Conservation (phyloP, 2,888 invertebrate genomes). For the Ectropis crepuscularia region DNA sequence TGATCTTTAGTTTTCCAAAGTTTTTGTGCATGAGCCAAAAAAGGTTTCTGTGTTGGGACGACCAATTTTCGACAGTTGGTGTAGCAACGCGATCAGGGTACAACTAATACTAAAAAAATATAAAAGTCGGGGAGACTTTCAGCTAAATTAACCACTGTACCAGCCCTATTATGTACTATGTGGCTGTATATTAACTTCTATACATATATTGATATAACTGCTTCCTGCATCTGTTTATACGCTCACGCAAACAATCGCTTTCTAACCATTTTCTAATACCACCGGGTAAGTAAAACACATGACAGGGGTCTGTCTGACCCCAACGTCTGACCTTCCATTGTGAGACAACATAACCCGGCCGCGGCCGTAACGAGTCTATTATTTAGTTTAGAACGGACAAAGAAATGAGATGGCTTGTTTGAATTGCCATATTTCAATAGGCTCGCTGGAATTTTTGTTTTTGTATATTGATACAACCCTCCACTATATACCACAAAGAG, state of each 20-base stretch:
- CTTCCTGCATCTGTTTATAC: background rate
- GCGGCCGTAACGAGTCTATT: constrained; percentile 10
- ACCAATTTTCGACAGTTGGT: too few species aligned
- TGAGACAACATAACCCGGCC: constrained; percentile 11
- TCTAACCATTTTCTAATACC: constrained; percentile 8
- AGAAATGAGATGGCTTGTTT: background rate
- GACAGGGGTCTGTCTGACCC: constrained; percentile 19
- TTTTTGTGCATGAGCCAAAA: too few species aligned
- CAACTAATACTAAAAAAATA: too few species aligned
- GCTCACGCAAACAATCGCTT: constrained; percentile 16
- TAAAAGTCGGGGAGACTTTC: too few species aligned
- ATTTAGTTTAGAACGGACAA: constrained; percentile 13
- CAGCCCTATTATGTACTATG: background rate
- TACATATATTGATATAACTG: background rate
- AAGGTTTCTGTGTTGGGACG: too few species aligned
- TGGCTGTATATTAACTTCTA: background rate
- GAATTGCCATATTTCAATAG: background rate
- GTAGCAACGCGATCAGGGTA: too few species aligned
- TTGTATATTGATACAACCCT: background rate
- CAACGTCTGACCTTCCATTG: constrained; percentile 8
- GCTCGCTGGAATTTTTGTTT: background rate
- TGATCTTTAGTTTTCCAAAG: too few species aligned
- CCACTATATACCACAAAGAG: too few species aligned
- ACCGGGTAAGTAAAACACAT: constrained; percentile 10
- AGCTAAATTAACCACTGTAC: too few species aligned